These are phyloP conservation scores for Parapristionchus giblindavisi DNA, from an alignment of 2,888 invertebrate genomes.

Conservation along the genomic window DNA sequence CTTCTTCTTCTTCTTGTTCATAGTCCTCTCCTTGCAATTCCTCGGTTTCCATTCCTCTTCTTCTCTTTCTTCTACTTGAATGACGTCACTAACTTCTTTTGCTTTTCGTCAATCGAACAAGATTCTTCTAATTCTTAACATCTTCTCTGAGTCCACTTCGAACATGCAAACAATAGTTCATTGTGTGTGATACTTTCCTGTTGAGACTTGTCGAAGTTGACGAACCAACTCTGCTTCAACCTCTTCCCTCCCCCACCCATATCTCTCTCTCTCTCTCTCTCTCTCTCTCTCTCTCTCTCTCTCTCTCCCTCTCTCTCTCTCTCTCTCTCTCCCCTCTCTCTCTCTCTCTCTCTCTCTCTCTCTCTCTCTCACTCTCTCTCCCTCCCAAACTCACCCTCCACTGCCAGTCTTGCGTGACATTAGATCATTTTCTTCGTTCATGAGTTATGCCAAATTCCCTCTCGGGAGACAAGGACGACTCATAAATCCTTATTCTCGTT, in stretches of 20 bases:
- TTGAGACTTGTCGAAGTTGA: background rate
- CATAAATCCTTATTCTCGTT: background rate
- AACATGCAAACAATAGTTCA: background rate
- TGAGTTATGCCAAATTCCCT: background rate
- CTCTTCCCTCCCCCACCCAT: background rate
- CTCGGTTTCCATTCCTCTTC: background rate
- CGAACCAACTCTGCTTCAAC: background rate
- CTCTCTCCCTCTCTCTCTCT: slow-evolving; percentile 6
- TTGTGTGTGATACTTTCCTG: no score
- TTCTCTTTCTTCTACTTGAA: background rate
- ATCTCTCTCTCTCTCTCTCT: slow-evolving; percentile 15
- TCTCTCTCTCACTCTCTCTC: background rate
- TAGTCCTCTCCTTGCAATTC: background rate
- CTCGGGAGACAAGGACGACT: background rate
- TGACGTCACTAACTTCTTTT: background rate
- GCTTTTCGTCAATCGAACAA: background rate
- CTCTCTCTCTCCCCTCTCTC: background rate
- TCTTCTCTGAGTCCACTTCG: slow-evolving; percentile 19
- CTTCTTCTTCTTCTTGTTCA: no score
- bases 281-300: slow-evolving; percentile 11
- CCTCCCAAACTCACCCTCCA: background rate
- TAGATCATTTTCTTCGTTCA: background rate
- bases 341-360: slow-evolving; percentile 1
- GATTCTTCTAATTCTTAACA: background rate
- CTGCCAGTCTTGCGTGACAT: slow-evolving; percentile 7